phyloP scores from a whole-genome alignment of 2,888 invertebrate species.

The Heliconius charithonia region DNA sequence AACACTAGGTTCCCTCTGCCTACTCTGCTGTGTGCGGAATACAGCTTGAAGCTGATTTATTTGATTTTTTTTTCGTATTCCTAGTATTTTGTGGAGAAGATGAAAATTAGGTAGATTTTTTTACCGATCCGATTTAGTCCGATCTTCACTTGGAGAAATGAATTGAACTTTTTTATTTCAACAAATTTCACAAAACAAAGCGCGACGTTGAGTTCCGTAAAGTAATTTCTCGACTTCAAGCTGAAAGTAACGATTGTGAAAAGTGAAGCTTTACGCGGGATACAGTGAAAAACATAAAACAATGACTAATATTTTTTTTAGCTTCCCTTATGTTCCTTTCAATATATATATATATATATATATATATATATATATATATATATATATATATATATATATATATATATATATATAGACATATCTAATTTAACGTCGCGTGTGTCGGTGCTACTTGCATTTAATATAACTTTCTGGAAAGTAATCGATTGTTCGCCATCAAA shows the following conservation, averaged over 20 bases:
- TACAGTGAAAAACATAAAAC: neutral
- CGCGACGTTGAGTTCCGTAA: neutral
- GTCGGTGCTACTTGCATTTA: conserved; percentile 6
- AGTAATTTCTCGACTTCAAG: neutral
- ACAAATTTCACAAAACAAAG: no score
- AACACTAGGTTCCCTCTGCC: no score
- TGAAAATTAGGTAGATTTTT: no score
- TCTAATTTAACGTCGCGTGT: neutral
- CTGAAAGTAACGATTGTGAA: no score
- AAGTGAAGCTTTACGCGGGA: no score
- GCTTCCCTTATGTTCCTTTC: neutral
- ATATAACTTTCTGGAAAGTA: neutral
- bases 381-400: neutral
- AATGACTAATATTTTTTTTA: neutral
- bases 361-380: neutral
- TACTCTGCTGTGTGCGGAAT: no score
- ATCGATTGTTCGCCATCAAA: neutral
- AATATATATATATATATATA: neutral
- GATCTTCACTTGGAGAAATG: no score
- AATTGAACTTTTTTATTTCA: no score
- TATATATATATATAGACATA: neutral
- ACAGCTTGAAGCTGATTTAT: no score
- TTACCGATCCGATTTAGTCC: no score
- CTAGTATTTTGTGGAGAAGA: no score
- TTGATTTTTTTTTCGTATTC: no score